Percentiles rank a stretch among this genome's conserved stretches.
Conservation (phyloP, 1,140 invertebrate species). For the Orussus abietinus region DNA sequence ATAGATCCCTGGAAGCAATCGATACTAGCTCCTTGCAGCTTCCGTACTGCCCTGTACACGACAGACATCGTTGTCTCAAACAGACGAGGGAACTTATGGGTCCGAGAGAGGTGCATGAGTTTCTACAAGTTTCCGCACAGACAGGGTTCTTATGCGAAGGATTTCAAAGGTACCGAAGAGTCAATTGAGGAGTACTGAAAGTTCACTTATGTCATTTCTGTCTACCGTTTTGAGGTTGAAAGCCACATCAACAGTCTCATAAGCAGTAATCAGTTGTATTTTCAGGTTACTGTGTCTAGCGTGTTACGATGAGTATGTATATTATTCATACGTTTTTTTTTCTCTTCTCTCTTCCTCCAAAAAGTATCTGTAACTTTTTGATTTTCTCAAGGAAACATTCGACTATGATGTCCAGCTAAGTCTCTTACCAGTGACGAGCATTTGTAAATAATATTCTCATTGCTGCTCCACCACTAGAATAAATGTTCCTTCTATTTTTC, state of each 20-base stretch:
- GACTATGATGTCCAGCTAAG: too few relatives aligned
- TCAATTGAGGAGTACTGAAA: too few relatives aligned
- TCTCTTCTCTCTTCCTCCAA: too few relatives aligned
- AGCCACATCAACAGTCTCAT: slow-evolving; percentile 15
- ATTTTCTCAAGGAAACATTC: too few relatives aligned
- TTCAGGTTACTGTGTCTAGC: slow-evolving; percentile 33
- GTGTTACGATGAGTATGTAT: slow-evolving; percentile 35
- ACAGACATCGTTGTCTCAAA: slow-evolving; percentile 38
- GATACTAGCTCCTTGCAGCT: slow-evolving; percentile 20
- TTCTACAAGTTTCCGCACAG: slow-evolving; percentile 18
- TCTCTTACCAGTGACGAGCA: too few relatives aligned
- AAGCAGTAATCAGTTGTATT: slow-evolving; percentile 28
- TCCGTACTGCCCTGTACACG: slow-evolving; percentile 35
- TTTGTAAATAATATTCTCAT: too few relatives aligned
- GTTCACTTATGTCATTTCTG: background rate
- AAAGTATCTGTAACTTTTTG: too few relatives aligned
- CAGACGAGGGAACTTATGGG: slow-evolving; percentile 42
- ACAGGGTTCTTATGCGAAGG: slow-evolving; percentile 28
- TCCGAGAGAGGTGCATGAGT: slow-evolving; percentile 27
- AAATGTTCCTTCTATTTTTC: too few relatives aligned
- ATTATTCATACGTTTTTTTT: too few relatives aligned
- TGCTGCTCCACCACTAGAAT: too few relatives aligned
- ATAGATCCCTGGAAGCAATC: slow-evolving; percentile 22
- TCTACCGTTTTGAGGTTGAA: slow-evolving; percentile 19
- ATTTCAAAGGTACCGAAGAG: background rate